Evolutionary conservation across 53 echinoderm and acorn worm species (phyloP), one percentile per base, ranked within the genome.

Genomic region (Stichopus horrens): DNA sequence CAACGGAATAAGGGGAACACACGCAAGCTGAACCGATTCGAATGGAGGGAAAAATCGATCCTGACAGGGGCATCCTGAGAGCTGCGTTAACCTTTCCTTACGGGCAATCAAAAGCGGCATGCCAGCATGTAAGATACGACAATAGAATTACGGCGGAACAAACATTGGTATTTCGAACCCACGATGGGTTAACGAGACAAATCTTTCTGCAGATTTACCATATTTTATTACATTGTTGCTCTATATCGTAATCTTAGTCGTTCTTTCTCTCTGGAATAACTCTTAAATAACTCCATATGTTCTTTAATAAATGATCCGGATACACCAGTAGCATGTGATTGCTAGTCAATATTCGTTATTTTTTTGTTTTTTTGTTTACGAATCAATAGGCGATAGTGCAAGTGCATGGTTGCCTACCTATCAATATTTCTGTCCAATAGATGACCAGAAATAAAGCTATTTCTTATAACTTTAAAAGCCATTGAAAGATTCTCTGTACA

Each of bases 21-120:
- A 81, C 81, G 81, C 81, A 81, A 81, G 56, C 81, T 81, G 57
- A 56, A 81, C 81, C 81, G 81, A 81, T 81, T 58, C 81, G 81
- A 81, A 58, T 58, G 20, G 57, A 81, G 81, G 81, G 81, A 56
- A 57, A 56, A 58, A 81, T 81, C 81, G 81, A 81, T 54, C 58
- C 21, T 58, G 81, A 81, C 56, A 58, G 81, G 81, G 54, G 81
- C 81, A 57, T 81, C 81, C 81, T 81, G 81, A 81, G 56, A 57
- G 56, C 57, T 81, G 81, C 56, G 81, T 81, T 58, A 81, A 21
- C 81, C 58, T 81, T 56, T 56, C 55, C 56, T 57, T 56, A 18
- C 81, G 81, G 58, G 57, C 21, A 57, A 81, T 58, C 81, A 58
- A 56, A 21, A 81, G 58, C 81, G 81, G 56, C 81, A 81, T 81